Evolutionary conservation across 1,140 invertebrate genomes (phyloP), one percentile per base, ranked within the genome.

Genomic region (Wasmannia auropunctata): DNA sequence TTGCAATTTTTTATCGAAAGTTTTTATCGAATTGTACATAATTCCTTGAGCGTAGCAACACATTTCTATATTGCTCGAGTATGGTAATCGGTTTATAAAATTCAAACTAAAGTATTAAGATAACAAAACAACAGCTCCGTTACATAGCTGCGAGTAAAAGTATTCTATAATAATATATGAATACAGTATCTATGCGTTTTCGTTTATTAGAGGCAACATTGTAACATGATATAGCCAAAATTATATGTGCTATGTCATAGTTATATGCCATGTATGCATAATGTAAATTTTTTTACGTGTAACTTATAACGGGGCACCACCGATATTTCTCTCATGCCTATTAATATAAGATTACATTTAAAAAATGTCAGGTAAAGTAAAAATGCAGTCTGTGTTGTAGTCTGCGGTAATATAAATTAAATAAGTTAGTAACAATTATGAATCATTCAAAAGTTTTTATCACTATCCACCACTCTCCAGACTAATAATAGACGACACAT

Each of bases 151-250:
- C 49, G 25, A 54, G 46, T 51, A 74, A 54, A 34, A 75, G 8
- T n/a, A n/a, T 63, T 40, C 40, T 31, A 4, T 46, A 62, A 28
- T 60, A 76, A 77, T 46, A 63, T 3, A 46, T 56, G 14, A 56
- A 74, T 77, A 63, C 10, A 60, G 46, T 62, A 63, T 46, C 56
- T 31, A 40, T 43, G 56, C 8, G 25, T 46, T 77, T 43, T 37
- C 8, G 25, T 46, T 77, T 77, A 77, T 77, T 77, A 8, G 28
- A 74, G 51, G 19, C 54, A 62, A 62, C 11, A 43, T 43, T 63
- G 8, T 63, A 77, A 63, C 19, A 25, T 34, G 16, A 34, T n/a
- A 60, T 76, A 62, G 51, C 19, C 10, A 43, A 76, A 56, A 76
- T n/a, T 8, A 75, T 58, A 31, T 16, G n/a, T n/a, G 5, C 34